Evolutionary conservation across 2,113 vertebrate species (phyloP), one percentile per base, ranked within the genome.

Genomic region (Paralichthys olivaceus): DNA sequence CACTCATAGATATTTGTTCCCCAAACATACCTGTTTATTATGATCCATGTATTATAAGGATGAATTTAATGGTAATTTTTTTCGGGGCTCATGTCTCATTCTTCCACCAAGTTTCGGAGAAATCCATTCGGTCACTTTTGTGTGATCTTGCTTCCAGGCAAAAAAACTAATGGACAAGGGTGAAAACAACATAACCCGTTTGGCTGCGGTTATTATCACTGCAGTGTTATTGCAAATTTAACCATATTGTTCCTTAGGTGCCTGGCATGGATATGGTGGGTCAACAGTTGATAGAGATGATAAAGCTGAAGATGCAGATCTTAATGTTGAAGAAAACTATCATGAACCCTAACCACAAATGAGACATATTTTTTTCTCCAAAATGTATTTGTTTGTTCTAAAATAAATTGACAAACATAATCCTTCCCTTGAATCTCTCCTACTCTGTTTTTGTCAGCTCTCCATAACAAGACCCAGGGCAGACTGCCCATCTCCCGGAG

Each of bases 381-480:
- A 34, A 34, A 9, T 34, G 32, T 34, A 34, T 32, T 32, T 34
- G 32, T 34, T 34, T 49, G 32, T 34, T 66, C 25, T 45, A 15
- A 45, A 73, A 55, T 34, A 15, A 1, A 8, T 54, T 32, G 25
- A 53, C 58, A 22, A 60, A 65, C n/a, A 54, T 71, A 43, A 28
- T 65, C 51, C 25, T 80, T 80, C 40, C 76, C 57, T 62, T 71
- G 72, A 84, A 85, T 79, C 29, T 75, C 28, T 85, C 58, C 22
- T 72, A n/a, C 81, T 73, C 84, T 89, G 59, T 92, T 53, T 75
- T 84, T 86, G 74, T 76, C 78, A 94, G 93, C 85, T 79, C 55
- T 55, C n/a, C 79, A 60, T 72, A 94, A 91, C 86, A 92, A 69
- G 76, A 93, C 87, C 74, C 79, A 80, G 72, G 74, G 75, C 84